phyloP scores from a whole-genome alignment of 2,113 vertebrate genomes.

The Ramphastos sulfuratus region DNA sequence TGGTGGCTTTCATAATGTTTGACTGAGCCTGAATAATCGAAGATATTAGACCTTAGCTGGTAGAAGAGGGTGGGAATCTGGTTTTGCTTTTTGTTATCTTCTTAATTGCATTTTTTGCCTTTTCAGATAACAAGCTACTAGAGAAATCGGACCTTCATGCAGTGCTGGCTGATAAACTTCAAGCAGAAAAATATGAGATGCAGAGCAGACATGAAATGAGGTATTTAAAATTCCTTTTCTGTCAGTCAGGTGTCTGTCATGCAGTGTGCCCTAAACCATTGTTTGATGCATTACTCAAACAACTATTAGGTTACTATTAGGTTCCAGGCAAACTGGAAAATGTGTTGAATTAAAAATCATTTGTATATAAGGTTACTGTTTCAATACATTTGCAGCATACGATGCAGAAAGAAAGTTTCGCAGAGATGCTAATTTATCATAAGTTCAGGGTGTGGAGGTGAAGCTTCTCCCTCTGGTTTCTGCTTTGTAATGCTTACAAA shows the following conservation, averaged over 20 bases:
- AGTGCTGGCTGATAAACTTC: slow-evolving; percentile 90
- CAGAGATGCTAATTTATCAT: not conserved
- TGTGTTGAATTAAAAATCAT: not conserved
- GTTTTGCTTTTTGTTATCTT: not conserved
- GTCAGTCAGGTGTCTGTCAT: not conserved
- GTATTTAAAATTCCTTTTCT: slow-evolving; percentile 68
- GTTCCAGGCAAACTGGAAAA: not conserved
- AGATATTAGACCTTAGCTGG: not conserved
- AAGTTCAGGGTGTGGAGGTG: not conserved
- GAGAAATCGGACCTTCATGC: slow-evolving; percentile 94
- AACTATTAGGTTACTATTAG: not conserved
- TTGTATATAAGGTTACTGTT: not conserved
- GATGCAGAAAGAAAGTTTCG: not conserved
- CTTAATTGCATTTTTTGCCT: not conserved
- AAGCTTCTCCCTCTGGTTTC: not conserved
- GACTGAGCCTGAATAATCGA: not conserved
- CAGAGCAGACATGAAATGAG: slow-evolving; percentile 89
- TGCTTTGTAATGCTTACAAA: not conserved
- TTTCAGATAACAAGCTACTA: slow-evolving; percentile 90
- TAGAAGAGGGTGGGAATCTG: not conserved
- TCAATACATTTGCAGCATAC: accelerated
- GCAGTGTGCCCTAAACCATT: not conserved
- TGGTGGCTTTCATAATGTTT: not conserved
- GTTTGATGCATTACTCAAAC: not conserved
- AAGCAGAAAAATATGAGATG: slow-evolving; percentile 91